Evolutionary conservation across 2,888 invertebrate species (phyloP), one percentile per base, ranked within the genome.

Genomic region (Trissonchulus latispiculum): DNA sequence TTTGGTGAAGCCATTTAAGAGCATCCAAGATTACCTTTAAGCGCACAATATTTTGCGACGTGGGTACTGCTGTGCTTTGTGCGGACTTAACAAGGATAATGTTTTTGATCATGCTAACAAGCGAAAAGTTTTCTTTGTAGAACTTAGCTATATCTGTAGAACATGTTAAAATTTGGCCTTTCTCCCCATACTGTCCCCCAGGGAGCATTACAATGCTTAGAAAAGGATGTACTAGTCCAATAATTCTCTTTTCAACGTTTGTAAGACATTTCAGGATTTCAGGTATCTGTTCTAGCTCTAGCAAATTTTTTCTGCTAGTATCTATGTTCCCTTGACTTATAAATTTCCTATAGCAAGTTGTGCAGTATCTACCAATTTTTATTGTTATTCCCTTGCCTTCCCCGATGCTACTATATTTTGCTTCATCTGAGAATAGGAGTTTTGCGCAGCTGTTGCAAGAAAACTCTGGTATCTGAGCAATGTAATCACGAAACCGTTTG

Each of bases 131-230:
- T 48, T 48, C 23, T 48, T 15, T 48, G 23, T 15, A 48, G 23
- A 48, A 48, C 8, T 48, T 48, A 23, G 8, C 23, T 48, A 48
- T 15, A 64, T 64, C 66, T 15, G 28, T 28, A 64, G 66, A 28
- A 64, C 8, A 64, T 15, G 8, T 64, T 15, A 64, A 15, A 32
- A 64, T 64, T 29, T 64, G 66, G 35, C 66, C 66, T 64, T 33
- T 29, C 28, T 64, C 66, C 8, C 66, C 66, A 64, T 64, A 64
- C n/a, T 64, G 66, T 18, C 66, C 66, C 8, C 66, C 66, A 64
- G 66, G 66, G 18, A 64, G 35, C 31, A 64, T 33, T 8, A 64
- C 31, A 15, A 64, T 64, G 18, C 32, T 64, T 32, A 64, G 28
- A 64, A 64, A 64, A 15, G 66, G 66, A 64, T 64, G 66, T 32